Evolutionary conservation across 2,888 invertebrate genomes (phyloP), one percentile per base, ranked within the genome.

Genomic region (Mamestra brassicae): DNA sequence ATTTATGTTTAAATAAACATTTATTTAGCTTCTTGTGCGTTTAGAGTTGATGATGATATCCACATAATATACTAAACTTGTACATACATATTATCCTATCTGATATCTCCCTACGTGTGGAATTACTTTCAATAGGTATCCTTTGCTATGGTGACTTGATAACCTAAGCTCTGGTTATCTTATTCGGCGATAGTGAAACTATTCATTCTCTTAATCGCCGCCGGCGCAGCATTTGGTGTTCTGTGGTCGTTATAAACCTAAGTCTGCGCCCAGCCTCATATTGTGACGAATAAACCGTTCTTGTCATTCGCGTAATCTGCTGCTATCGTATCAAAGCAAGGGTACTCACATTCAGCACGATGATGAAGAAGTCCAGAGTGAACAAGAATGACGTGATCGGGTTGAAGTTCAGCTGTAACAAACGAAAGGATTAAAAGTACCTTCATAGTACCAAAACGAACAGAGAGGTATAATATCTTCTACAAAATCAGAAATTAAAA

Each of bases 341-440:
- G 47, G 36, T 74, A 97, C 98, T 98, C 95, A 98, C 98, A 93
- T 98, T 98, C 84, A 98, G 94, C 85, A 97, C 97, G 87, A 98
- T 97, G 70, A 98, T 97, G 94, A 98, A 98, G 92, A 98, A 98
- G 92, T 98, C 98, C 92, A 98, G 90, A 1, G 98, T 98, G 91
- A 98, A 97, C 82, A 98, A 94, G 89, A 98, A 97, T 63, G 98
- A 98, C 4, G 97, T 98, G 80, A 97, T 97, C 1, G 98, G 98
- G 90, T 98, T 98, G 93, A 98, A 98, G 87, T 97, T 96, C 74
- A 97, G 93, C 97, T 98, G 97, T 84, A 97, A 94, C 94, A 91
- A 92, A 85, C 62, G 85, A 83, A 84, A 58, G 26, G 45, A 61
- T 69, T 71, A 47, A 80, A 67, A 75, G 17, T 65, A 72, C 58